Conservation (phyloP, 2,113 vertebrate genomes). For the Plotosus lineatus region DNA sequence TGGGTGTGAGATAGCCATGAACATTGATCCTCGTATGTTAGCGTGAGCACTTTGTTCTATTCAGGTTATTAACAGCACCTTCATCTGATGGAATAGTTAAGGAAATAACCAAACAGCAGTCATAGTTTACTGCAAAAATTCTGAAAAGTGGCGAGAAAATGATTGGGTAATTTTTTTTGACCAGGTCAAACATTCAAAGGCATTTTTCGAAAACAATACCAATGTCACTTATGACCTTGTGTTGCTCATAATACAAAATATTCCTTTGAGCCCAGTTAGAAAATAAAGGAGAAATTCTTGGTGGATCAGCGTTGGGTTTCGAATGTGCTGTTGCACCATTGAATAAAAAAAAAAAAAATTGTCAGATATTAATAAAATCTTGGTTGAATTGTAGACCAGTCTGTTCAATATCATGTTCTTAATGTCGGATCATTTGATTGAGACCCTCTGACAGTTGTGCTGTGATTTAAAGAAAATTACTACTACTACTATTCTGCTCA, state of each 20-base stretch:
- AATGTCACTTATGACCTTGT: too few species aligned
- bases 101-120: background rate
- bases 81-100: background rate
- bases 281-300: background rate
- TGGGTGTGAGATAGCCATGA: background rate
- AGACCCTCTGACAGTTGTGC: background rate
- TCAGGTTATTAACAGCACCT: background rate
- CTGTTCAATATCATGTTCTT: too few species aligned
- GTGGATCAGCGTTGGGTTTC: background rate
- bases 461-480: background rate
- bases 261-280: background rate
- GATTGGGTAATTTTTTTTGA: too few species aligned
- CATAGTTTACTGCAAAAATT: background rate
- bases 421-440: background rate
- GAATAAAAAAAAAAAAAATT: too few species aligned
- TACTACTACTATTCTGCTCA: background rate
- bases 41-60: background rate
- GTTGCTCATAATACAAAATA: too few species aligned
- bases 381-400: background rate
- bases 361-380: background rate
- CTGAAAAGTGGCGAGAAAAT: too few species aligned
- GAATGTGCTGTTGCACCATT: background rate
- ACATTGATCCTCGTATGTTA: background rate
- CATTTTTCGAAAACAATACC: too few species aligned
- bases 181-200: too few species aligned